phyloP scores from a whole-genome alignment of 2,113 vertebrate species.

The Peromyscus californicus region DNA sequence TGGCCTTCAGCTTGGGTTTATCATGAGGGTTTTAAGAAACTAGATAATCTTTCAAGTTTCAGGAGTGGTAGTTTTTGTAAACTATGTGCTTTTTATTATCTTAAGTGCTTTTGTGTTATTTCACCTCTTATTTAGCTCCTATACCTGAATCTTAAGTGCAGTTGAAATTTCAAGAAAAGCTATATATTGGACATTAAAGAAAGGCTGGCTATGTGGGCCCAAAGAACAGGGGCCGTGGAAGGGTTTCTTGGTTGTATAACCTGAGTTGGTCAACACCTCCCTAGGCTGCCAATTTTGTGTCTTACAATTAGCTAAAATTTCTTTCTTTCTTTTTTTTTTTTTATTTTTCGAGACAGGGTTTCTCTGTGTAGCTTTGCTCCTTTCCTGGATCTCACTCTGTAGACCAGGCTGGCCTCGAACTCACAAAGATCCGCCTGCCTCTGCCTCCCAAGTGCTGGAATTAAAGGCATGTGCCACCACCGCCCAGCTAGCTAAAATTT shows the following conservation, averaged over 20 bases:
- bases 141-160: background rate
- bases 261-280: too few relatives aligned
- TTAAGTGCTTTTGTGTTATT: background rate
- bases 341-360: too few relatives aligned
- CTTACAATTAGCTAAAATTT: background rate
- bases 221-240: too few relatives aligned
- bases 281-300: background rate
- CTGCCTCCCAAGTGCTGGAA: too few relatives aligned
- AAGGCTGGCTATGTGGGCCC: fast-evolving
- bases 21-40: background rate
- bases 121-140: background rate
- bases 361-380: too few relatives aligned
- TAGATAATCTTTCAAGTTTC: background rate
- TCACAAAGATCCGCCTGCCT: too few relatives aligned
- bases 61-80: background rate
- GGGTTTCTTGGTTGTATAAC: background rate
- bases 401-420: too few relatives aligned
- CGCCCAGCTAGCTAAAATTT: background rate
- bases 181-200: too few relatives aligned
- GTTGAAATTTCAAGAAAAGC: background rate
- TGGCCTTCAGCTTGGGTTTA: background rate
- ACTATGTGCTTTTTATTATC: background rate
- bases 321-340: too few relatives aligned
- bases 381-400: too few relatives aligned
- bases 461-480: too few relatives aligned